Evolutionary conservation across 30 jellyfish, hydroid and myxozoan genomes (phyloP), one percentile per base, ranked within the genome.

Genomic region (Aurelia sp.): DNA sequence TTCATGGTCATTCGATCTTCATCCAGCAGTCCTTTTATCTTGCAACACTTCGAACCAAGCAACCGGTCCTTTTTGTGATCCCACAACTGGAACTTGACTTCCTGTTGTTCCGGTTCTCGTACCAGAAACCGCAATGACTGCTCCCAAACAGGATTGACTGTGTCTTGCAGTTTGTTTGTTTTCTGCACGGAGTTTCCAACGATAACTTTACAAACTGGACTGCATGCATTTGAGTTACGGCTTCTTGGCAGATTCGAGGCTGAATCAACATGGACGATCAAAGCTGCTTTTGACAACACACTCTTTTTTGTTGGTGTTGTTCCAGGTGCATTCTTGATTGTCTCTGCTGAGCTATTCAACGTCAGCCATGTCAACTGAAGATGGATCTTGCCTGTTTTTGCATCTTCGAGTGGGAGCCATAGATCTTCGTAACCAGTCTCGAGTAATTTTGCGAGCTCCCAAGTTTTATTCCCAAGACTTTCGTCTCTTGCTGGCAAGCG

Each of bases 61-160:
- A 97, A 75, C 48, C 93, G 91, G 73, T 93, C 97, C 55, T 78
- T 93, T 38, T 82, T 86, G 67, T 88, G 90, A 74, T 93, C 98
- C 87, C 83, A 76, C 16, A 93, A 78, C 66, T 88, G 87, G 20
- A 74, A 74, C 73, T 89, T 81, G 16, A 81, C 85, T 8, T 76
- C 97, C 69, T 89, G 97, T 30, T 80, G 82, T 33, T 89, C 97
- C 63, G 97, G 97, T 38, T 89, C 97, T 35, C 80, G 92, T 19
- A 89, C 91, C 3, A 80, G 84, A 50, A 80, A 89, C 18, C 97
- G 82, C 55, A 89, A 64, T 22, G 93, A 80, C 70, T 89, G 92
- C 81, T 89, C 93, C 90, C 91, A 89, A 22, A 89, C 90, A 8
- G 97, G 97, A 53, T 89, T 82, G 17, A 80, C 64, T 17, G 97